Base-by-base conservation (phyloP, 1,140 invertebrate genomes). In the Metaphire vulgaris region DNA sequence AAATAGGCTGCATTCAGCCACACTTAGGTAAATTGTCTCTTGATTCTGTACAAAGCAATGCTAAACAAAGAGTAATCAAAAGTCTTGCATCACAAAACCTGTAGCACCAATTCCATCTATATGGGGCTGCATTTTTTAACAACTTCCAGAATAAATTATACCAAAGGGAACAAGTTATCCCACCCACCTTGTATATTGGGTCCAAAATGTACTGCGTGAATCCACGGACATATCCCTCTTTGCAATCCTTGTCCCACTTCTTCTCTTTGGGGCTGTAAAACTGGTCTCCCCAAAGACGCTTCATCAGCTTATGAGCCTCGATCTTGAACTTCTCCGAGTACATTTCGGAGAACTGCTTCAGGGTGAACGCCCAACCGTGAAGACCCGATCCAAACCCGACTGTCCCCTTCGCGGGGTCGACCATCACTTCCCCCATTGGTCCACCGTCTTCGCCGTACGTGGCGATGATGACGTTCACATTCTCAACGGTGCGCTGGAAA, bases 401-500 rank as follows among this genome's bases (percentile, higher is more conserved):
- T 79, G 95, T 98, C 83, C 97, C 97, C 88, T 95, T 95, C 88
- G 93, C 93, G 74, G 96, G 96, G 86, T 98, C 95, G 80, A 98
- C 90, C 21, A 32, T n/a, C 26, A 72, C 29, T 89, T 98, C 93
- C 86, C 97, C 97, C 97, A 99, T 99, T 65, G 97, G 97, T 79
- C 96, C 97, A 83, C 91, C 89, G 81, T 98, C 96, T 81, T 98
- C 95, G 80, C 92, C 92, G 87, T 99, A 99, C n/a, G 97, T 99
- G 79, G 96, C 95, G 87, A 99, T 99, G 85, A 99, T 99, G 78
- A 99, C 97, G 89, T 99, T 99, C 33, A 99, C 95, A 85, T 98
- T 99, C 89, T 99, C 98, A 82, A 99, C 95, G 87, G 98, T 99
- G 90, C 97, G 92, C 88, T 98, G 95, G 91, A 99, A 99, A 84